Conservation (phyloP, 2,797 vertebrate genomes). For the Cossypha polioptera region DNA sequence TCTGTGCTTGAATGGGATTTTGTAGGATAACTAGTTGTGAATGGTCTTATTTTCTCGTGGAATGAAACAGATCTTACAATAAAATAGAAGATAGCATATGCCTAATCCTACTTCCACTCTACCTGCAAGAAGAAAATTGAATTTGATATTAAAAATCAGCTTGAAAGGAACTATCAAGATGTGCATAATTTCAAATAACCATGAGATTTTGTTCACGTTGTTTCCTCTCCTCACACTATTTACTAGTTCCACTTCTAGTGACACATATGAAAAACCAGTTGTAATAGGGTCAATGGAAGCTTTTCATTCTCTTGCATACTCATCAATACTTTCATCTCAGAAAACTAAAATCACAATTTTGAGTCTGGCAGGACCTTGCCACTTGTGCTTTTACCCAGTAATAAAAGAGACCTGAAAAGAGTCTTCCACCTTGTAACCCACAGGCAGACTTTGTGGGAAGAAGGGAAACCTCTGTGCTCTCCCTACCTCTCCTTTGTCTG, state of each 20-base stretch:
- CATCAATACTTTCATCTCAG: background rate
- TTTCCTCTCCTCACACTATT: background rate
- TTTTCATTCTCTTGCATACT: background rate
- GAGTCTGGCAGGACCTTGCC: background rate
- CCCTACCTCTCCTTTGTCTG: background rate
- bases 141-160: background rate
- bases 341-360: background rate
- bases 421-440: background rate
- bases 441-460: background rate
- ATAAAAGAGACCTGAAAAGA: background rate
- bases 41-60: background rate
- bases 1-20: conserved; percentile 8
- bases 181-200: background rate
- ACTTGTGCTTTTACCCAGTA: background rate
- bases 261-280: background rate
- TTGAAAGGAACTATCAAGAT: background rate
- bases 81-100: background rate
- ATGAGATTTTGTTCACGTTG: background rate
- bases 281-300: background rate
- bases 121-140: background rate
- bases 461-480: background rate
- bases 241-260: background rate
- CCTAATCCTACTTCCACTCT: background rate
- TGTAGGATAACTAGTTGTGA: conserved; percentile 15
- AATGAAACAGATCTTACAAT: conserved; percentile 7